Conservation (phyloP, 2,113 vertebrate species). For the Dicentrarchus labrax region DNA sequence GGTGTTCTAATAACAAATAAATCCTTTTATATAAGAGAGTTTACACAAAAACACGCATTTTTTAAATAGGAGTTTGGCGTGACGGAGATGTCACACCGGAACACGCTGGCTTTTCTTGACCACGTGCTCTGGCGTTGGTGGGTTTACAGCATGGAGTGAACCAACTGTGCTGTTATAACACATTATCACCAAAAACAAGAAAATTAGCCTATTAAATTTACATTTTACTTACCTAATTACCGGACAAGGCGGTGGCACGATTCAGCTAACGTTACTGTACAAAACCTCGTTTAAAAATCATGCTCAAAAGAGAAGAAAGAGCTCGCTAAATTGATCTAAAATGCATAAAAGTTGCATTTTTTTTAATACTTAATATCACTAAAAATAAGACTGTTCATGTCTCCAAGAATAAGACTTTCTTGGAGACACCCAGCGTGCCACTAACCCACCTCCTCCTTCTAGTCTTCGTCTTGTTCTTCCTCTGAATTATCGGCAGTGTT, state of each 20-base stretch:
- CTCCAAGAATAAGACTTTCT: neutral
- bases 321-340: no score
- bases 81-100: rapidly evolving
- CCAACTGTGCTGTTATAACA: rapidly evolving
- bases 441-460: neutral
- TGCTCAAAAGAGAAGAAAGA: rapidly evolving
- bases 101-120: neutral
- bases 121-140: neutral
- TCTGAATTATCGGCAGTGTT: neutral
- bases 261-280: neutral
- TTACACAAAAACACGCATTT: rapidly evolving
- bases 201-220: neutral
- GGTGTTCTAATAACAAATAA: rapidly evolving
- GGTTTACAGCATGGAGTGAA: rapidly evolving
- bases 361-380: neutral
- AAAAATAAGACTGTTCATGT: neutral
- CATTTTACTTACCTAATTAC: neutral
- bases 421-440: no score
- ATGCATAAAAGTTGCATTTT: neutral
- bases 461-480: neutral
- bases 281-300: neutral
- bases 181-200: rapidly evolving
- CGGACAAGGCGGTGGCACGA: rapidly evolving
- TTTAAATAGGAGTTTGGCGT: neutral
- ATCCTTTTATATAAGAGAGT: rapidly evolving